Base-by-base conservation (phyloP, 2,797 vertebrate species). In the Alcedo atthis region DNA sequence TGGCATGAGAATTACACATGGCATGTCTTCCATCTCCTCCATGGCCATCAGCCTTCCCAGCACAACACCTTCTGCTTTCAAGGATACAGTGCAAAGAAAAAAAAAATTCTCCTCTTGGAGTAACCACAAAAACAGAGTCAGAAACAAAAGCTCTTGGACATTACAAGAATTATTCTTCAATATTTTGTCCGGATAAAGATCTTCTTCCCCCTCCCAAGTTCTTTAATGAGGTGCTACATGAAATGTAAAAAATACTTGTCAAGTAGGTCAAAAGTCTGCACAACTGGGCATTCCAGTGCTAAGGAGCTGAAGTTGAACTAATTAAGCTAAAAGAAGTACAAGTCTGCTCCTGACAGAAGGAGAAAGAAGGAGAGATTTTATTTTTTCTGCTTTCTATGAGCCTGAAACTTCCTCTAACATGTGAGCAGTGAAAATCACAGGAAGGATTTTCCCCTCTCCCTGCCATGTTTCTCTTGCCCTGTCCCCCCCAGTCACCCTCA, bases 231-330 rank as follows among this genome's bases (percentile, higher is more conserved):
- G 68, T 64, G 33, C 40, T 70, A 90, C 12, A 17, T 24, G 57
- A 94, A 90, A 94, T n/a, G 32, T 59, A 87, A 86, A 68, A 95
- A 70, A 78, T 43, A 68, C 43, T 59, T 77, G 68, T 92, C 92
- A 94, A 78, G n/a, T 46, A 92, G 73, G 94, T 94, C 79, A 94
- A 86, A 89, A 92, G 53, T 49, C 77, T 77, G 87, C 61, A 85
- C 71, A 94, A 89, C 53, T 68, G 81, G 69, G 62, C 66, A 94
- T 61, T 57, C 71, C 89, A 68, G 45, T 33, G 42, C 79, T 64
- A 66, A 64, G 33, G 57, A 95, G 53, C 20, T 32, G 16, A 86
- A 76, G 53, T 1, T 49, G 75, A 95, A 92, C 71, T 64, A 82
- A 94, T 87, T 92, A 90, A 88, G 83, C 43, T 25, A 45, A 30